Percentiles rank a stretch among this genome's conserved stretches.
phyloP scores from a whole-genome alignment of 2,888 invertebrate genomes.

The Philaethria dido region DNA sequence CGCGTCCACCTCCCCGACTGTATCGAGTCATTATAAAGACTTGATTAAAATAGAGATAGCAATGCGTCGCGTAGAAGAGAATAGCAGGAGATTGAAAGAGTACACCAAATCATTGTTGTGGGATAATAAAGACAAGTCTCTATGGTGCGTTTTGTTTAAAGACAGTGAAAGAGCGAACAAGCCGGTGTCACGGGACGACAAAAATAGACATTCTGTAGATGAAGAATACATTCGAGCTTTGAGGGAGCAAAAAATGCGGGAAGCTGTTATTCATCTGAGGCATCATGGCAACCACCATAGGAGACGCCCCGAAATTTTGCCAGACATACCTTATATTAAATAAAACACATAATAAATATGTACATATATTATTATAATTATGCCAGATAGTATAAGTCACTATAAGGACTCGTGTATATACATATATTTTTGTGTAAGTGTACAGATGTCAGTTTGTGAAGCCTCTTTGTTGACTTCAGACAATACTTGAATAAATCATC shows the following conservation, averaged over 20 bases:
- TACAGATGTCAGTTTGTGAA: slow-evolving; percentile 56
- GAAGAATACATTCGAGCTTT: slow-evolving; percentile 71
- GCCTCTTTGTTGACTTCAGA: slow-evolving; percentile 66
- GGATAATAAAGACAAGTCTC: slow-evolving; percentile 80
- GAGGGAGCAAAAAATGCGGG: slow-evolving; percentile 74
- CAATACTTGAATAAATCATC: slow-evolving; percentile 62
- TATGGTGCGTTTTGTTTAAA: slow-evolving; percentile 81
- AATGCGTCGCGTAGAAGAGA: slow-evolving; percentile 80
- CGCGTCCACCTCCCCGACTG: slow-evolving; percentile 61
- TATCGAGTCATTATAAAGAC: slow-evolving; percentile 78
- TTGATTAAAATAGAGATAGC: slow-evolving; percentile 82
- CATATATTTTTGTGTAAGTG: slow-evolving; percentile 65
- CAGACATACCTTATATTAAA: slow-evolving; percentile 74
- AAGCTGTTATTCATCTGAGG: slow-evolving; percentile 73
- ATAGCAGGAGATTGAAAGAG: slow-evolving; percentile 78
- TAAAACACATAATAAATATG: slow-evolving; percentile 42
- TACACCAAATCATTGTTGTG: slow-evolving; percentile 79
- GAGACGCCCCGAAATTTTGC: slow-evolving; percentile 66
- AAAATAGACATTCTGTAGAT: slow-evolving; percentile 63
- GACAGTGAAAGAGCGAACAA: slow-evolving; percentile 69
- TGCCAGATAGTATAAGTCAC: slow-evolving; percentile 52
- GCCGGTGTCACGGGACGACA: slow-evolving; percentile 52
- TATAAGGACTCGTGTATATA: slow-evolving; percentile 63
- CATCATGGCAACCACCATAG: slow-evolving; percentile 75
- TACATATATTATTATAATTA: slow-evolving; percentile 39